phyloP scores from a whole-genome alignment of 1,140 invertebrate genomes.

The Bacillus rossius region DNA sequence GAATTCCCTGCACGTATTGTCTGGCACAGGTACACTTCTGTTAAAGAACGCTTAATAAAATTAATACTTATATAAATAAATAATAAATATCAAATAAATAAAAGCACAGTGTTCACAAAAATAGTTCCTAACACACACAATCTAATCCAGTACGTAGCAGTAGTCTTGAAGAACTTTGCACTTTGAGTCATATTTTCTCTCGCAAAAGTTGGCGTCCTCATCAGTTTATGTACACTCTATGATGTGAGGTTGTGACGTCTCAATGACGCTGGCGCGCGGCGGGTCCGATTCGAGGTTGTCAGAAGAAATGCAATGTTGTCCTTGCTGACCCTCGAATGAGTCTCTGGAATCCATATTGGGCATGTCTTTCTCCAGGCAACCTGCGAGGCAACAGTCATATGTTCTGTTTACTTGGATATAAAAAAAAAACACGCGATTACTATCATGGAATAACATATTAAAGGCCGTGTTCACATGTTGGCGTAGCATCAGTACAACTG shows the following conservation, averaged over 20 bases:
- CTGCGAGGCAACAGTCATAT: not conserved
- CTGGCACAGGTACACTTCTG: too few relatives aligned
- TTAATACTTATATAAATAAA: not conserved
- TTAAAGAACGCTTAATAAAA: not conserved
- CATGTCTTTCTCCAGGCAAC: conserved; percentile 38
- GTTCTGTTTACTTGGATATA: too few relatives aligned
- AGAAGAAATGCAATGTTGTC: conserved; percentile 2
- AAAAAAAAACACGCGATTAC: too few relatives aligned
- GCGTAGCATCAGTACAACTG: too few relatives aligned
- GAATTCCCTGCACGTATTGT: too few relatives aligned
- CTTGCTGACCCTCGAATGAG: conserved; percentile 9
- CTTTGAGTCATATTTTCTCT: not conserved
- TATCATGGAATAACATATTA: too few relatives aligned
- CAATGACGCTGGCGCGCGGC: conserved; percentile 71
- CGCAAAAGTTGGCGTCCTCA: not conserved
- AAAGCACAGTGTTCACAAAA: not conserved
- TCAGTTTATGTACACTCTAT: conserved; percentile 77
- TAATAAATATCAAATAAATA: not conserved
- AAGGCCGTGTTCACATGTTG: too few relatives aligned
- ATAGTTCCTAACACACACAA: not conserved
- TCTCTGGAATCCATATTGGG: conserved; percentile 34
- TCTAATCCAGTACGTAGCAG: not conserved
- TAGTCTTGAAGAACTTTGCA: not conserved
- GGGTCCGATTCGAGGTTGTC: conserved; percentile 43
- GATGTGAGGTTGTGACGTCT: conserved; percentile 78